Conservation (phyloP, 2,113 vertebrate species). For the Terrapene triunguis region DNA sequence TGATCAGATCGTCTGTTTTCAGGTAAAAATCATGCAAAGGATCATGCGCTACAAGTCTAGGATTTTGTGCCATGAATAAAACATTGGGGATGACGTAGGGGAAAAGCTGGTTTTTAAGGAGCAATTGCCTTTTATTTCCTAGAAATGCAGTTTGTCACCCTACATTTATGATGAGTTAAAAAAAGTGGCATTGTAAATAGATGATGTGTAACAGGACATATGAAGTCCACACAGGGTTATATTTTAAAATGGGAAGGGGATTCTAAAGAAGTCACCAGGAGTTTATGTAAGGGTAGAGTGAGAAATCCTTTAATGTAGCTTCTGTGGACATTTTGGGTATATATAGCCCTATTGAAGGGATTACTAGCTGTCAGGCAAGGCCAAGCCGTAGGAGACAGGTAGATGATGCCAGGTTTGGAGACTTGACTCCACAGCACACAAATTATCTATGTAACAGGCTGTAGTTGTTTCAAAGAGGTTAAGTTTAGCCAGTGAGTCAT, state of each 20-base stretch:
- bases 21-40: not conserved
- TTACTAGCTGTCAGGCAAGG: not conserved
- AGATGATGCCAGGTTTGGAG: not conserved
- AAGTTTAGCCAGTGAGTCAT: not conserved
- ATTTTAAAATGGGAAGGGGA: not conserved
- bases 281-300: not conserved
- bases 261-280: not conserved
- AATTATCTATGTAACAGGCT: not conserved
- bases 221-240: not conserved
- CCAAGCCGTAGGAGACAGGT: not conserved
- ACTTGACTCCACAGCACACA: not conserved
- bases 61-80: not conserved
- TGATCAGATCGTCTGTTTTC: accelerated
- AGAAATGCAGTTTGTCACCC: not conserved
- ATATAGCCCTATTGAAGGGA: not conserved
- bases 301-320: not conserved
- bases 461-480: not conserved
- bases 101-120: not conserved
- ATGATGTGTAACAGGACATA: not conserved
- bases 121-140: accelerated
- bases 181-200: not conserved
- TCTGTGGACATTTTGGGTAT: not conserved
- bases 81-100: not conserved
- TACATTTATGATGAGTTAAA: not conserved
- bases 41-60: not conserved